Evolutionary conservation across 2,888 invertebrate genomes (phyloP), one percentile per base, ranked within the genome.

Genomic region (Drosophila rellima): DNA sequence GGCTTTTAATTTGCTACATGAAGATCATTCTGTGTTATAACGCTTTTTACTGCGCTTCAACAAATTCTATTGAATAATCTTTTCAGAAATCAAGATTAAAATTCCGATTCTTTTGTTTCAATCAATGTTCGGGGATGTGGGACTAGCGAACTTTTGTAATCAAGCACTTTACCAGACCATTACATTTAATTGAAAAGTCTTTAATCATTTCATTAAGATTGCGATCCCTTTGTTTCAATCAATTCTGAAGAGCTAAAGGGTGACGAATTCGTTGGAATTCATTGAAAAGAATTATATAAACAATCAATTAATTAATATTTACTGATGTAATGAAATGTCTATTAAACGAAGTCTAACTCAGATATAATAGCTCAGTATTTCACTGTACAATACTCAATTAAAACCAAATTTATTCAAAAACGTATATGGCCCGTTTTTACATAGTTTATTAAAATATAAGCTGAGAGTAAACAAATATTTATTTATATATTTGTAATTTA

Each of bases 261-360:
- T 31, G 13, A n/a, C n/a, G 26, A 35, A 37, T 20, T 31, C 1
- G 8, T 18, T 15, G 11, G 13, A 31, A 35, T 23, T 44, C 8
- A 26, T 15, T 15, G 15, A 37, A 17, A 15, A 3, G 0, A 37
- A 33, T 48, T 18, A 42, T 26, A 51, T 40, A 51, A 50, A 48
- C 13, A 66, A 37, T 56, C 18, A 65, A 72, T 29, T 57, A 47
- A 70, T 51, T 18, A 50, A 70, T 31, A 20, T 44, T 13, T 8
- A 50, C 39, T 23, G 8, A 26, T 18, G 4, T 26, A 26, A 29
- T 26, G 1, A 45, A 17, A 44, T 13, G 10, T 18, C 18, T 18
- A 11, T 10, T 18, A 6, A 20, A 13, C 2, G 13, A 8, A 13
- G 2, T 2, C 26, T 6, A 23, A 23, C 23, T 26, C 6, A 26